A percentile compares a stretch with the other conserved stretches of the same genome.
These are phyloP conservation scores for Sthenelais limicola DNA, from an alignment of 2,888 invertebrate genomes.

Conservation along the genomic window DNA sequence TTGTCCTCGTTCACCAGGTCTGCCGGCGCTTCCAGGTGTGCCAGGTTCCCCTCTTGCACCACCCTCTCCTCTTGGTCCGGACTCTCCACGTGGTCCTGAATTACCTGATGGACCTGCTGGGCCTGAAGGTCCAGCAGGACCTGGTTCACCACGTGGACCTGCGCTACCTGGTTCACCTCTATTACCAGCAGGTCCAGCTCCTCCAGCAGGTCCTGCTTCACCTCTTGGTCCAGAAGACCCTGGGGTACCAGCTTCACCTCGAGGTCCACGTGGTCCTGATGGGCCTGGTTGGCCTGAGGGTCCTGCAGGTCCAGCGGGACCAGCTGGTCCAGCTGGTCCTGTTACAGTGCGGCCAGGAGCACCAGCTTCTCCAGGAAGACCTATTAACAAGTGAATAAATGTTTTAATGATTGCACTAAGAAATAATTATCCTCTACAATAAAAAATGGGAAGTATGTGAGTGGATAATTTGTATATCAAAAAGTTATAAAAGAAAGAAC, in stretches of 20 bases:
- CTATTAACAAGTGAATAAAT: too few relatives aligned
- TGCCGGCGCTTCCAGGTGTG: constrained; percentile 65
- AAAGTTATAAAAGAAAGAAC: too few relatives aligned
- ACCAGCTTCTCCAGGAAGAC: constrained; percentile 37
- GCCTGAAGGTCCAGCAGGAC: constrained; percentile 45
- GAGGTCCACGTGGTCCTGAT: constrained; percentile 20
- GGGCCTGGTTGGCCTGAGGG: neutral
- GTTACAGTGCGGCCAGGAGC: constrained; percentile 33
- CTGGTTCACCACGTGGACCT: constrained; percentile 33
- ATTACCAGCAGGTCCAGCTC: constrained; percentile 21
- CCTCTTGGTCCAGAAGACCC: constrained; percentile 33
- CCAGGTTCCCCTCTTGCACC: too few relatives aligned
- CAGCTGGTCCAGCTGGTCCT: constrained; percentile 40
- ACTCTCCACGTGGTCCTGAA: constrained; percentile 41
- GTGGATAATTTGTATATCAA: too few relatives aligned
- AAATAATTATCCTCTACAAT: too few relatives aligned
- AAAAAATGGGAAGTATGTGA: too few relatives aligned
- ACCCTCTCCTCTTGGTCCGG: constrained; percentile 39
- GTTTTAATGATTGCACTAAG: too few relatives aligned
- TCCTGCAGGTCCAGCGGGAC: constrained; percentile 45
- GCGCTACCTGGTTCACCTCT: neutral
- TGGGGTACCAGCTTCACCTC: constrained; percentile 35
- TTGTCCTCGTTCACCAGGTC: constrained; percentile 31
- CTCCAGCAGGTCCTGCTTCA: constrained; percentile 38
- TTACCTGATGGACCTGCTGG: constrained; percentile 42